Percentiles rank a stretch among this genome's conserved stretches.
Evolutionary conservation across 2,113 vertebrate genomes (phyloP).

Genomic region (Parus major): DNA sequence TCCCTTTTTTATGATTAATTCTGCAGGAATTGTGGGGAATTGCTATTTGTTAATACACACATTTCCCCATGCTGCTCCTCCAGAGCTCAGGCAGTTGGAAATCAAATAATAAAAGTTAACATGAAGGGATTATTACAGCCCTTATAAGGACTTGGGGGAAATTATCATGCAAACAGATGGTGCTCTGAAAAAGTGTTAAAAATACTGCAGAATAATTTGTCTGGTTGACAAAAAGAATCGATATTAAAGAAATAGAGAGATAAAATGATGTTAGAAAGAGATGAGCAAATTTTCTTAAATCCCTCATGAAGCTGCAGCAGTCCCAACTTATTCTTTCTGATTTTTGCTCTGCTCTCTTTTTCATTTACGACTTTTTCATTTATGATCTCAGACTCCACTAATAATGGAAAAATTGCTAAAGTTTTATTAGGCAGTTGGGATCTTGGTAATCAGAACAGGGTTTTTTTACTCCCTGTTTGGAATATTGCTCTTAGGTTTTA

Average conservation of each 20-base stretch:
- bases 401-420: background rate
- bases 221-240: background rate
- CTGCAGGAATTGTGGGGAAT: background rate
- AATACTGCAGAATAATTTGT: background rate
- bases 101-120: slow-evolving; percentile 37
- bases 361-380: background rate
- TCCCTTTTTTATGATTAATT: background rate
- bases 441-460: background rate
- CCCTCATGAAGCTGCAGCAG: background rate
- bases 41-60: background rate
- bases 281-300: background rate
- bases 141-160: slow-evolving; percentile 26
- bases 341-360: background rate
- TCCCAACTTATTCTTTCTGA: background rate
- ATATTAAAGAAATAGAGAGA: slow-evolving; percentile 22
- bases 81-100: background rate
- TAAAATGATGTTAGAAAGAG: background rate
- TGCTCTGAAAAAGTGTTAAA: background rate
- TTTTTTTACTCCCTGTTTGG: background rate
- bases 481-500: background rate
- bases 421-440: background rate
- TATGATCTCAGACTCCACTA: background rate
- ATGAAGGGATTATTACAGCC: background rate
- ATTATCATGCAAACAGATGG: slow-evolving; percentile 20
- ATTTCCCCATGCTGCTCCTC: background rate